A percentile compares a stretch with the other conserved stretches of the same genome.
These are phyloP conservation scores for Rhizomys pruinosus DNA, from an alignment of 2,113 vertebrate species.

Conservation along the genomic window DNA sequence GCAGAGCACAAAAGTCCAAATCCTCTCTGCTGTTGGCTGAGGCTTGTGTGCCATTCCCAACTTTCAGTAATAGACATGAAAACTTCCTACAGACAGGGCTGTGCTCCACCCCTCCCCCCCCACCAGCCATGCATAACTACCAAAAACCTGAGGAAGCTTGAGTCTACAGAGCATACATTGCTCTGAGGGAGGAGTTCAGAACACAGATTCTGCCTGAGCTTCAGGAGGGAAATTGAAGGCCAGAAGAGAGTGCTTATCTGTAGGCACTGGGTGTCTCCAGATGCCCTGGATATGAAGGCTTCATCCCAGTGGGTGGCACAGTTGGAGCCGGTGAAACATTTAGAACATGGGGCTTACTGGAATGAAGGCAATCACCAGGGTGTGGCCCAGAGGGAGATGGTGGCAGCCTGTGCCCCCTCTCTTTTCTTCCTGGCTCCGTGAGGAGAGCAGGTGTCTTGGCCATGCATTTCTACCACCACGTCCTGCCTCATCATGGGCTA, in stretches of 20 bases:
- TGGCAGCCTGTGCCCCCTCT: background rate
- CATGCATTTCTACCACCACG: background rate
- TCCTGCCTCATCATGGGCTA: background rate
- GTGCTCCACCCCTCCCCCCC: no score
- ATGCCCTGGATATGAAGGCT: background rate
- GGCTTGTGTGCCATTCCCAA: fast-evolving
- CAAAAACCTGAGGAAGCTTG: background rate
- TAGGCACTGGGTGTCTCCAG: background rate
- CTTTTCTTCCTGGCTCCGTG: no score
- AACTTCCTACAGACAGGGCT: background rate
- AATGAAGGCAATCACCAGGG: background rate
- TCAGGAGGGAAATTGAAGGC: background rate
- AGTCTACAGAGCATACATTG: fast-evolving
- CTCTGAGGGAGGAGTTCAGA: background rate
- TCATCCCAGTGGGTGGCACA: no score
- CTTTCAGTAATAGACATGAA: no score
- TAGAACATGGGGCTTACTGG: background rate
- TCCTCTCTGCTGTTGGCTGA: fast-evolving
- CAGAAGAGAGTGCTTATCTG: fast-evolving
- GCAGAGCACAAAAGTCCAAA: background rate
- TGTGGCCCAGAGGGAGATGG: background rate
- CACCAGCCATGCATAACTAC: fast-evolving
- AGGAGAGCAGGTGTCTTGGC: no score
- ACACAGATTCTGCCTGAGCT: fast-evolving
- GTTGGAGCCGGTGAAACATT: background rate